Percentiles rank a stretch among this genome's conserved stretches.
Evolutionary conservation across 2,888 invertebrate species (phyloP).

Genomic region (Agonopterix heracliana): DNA sequence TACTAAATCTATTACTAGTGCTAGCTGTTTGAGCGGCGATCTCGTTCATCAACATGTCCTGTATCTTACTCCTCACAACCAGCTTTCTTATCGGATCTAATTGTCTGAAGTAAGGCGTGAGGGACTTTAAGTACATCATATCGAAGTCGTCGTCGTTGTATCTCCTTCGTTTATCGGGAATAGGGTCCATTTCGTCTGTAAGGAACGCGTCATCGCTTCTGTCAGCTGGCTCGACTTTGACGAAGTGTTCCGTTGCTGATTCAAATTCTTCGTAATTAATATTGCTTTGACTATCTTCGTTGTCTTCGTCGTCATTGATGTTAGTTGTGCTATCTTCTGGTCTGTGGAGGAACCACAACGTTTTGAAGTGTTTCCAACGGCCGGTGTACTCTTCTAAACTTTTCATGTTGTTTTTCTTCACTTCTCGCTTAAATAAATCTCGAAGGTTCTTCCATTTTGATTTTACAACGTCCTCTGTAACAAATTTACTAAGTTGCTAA

Average conservation of each 20-base stretch:
- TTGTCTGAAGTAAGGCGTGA: slow-evolving; percentile 41
- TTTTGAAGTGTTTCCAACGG: slow-evolving; percentile 37
- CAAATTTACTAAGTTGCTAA: background rate
- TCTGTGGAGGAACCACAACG: slow-evolving; percentile 27
- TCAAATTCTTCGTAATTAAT: background rate
- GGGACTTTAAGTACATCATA: slow-evolving; percentile 44
- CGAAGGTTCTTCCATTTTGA: slow-evolving; percentile 48
- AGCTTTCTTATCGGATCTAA: slow-evolving; percentile 42
- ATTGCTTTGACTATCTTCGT: slow-evolving; percentile 1
- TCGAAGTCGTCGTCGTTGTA: slow-evolving; percentile 35
- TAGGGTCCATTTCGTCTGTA: slow-evolving; percentile 16
- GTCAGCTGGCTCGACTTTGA: background rate
- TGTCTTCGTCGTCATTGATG: slow-evolving; percentile 1
- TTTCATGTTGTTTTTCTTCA: slow-evolving; percentile 19
- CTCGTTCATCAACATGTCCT: slow-evolving; percentile 43
- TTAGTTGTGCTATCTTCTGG: slow-evolving; percentile 3
- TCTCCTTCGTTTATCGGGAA: slow-evolving; percentile 20
- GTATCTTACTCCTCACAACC: slow-evolving; percentile 44
- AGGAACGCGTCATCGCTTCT: slow-evolving; percentile 13
- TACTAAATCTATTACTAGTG: too few relatives aligned
- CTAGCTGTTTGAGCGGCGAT: slow-evolving; percentile 19
- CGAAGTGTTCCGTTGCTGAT: slow-evolving; percentile 1
- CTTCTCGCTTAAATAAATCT: slow-evolving; percentile 36
- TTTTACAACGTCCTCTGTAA: slow-evolving; percentile 33
- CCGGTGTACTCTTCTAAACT: slow-evolving; percentile 26